These are phyloP conservation scores for Garra rufa DNA, from an alignment of 2,113 vertebrate genomes.

Conservation along the genomic window DNA sequence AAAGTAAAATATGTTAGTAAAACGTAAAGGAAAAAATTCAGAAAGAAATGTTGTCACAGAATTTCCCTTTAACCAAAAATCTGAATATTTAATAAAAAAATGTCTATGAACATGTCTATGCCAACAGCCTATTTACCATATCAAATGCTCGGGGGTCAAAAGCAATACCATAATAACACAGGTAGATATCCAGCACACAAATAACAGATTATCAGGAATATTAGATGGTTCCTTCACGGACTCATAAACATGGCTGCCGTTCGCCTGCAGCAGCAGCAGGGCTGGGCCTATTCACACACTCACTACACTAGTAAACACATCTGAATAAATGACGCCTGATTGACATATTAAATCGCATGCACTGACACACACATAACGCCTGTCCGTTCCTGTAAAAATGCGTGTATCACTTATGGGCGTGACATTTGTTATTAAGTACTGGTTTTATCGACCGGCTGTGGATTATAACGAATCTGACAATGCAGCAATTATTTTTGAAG, in stretches of 20 bases:
- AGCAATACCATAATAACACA: not conserved
- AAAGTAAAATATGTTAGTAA: not conserved
- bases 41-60: not conserved
- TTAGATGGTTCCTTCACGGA: slow-evolving; percentile 40
- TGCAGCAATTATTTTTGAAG: not conserved
- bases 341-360: not conserved
- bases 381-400: not conserved
- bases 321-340: not conserved
- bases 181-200: not conserved
- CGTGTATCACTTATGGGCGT: not conserved
- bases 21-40: not conserved
- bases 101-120: not conserved
- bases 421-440: not conserved
- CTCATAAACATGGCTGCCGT: slow-evolving; percentile 61
- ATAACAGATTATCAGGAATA: slow-evolving; percentile 7
- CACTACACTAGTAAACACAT: slow-evolving; percentile 25
- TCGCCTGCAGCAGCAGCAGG: slow-evolving; percentile 57
- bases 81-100: not conserved
- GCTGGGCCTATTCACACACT: slow-evolving; percentile 47
- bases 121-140: not conserved
- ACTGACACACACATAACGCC: not conserved
- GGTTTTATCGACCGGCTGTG: not conserved
- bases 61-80: not conserved
- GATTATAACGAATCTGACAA: slow-evolving; percentile 7
- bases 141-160: not conserved